These are phyloP conservation scores for Tachina grossa DNA, from an alignment of 2,888 invertebrate genomes.

Conservation along the genomic window DNA sequence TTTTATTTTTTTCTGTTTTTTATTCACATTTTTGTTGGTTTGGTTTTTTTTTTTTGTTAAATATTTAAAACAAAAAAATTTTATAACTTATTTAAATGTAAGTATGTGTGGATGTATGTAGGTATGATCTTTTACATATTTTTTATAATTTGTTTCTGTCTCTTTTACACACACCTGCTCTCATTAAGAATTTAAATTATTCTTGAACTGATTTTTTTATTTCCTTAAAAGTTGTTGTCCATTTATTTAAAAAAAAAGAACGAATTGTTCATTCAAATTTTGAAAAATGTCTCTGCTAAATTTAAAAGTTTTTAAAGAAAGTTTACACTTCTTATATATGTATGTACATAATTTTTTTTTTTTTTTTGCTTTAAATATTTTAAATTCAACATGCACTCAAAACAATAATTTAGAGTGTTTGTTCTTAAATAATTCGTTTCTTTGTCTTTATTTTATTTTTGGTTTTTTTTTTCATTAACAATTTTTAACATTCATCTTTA, in stretches of 20 bases:
- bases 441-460: background rate
- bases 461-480: constrained; percentile 34
- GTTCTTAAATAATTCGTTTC: constrained; percentile 56
- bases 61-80: constrained; percentile 57
- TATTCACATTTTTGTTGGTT: constrained; percentile 59
- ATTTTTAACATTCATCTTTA: constrained; percentile 54
- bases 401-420: constrained; percentile 59
- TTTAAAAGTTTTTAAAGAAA: constrained; percentile 16
- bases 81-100: constrained; percentile 47
- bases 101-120: background rate
- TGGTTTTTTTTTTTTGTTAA: constrained; percentile 14
- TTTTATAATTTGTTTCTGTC: constrained; percentile 23
- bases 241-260: background rate
- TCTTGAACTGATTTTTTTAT: background rate
- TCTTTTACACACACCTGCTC: constrained; percentile 28
- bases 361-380: constrained; percentile 22
- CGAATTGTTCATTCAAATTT: no score
- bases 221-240: constrained; percentile 30
- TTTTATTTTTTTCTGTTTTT: constrained; percentile 56
- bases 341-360: background rate
- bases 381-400: constrained; percentile 52
- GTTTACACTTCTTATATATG: background rate
- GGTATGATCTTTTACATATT: constrained; percentile 43
- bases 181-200: background rate
- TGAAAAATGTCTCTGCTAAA: background rate